Evolutionary conservation across 2,113 vertebrate genomes (phyloP).

Genomic region (Lichenostomus cassidix): DNA sequence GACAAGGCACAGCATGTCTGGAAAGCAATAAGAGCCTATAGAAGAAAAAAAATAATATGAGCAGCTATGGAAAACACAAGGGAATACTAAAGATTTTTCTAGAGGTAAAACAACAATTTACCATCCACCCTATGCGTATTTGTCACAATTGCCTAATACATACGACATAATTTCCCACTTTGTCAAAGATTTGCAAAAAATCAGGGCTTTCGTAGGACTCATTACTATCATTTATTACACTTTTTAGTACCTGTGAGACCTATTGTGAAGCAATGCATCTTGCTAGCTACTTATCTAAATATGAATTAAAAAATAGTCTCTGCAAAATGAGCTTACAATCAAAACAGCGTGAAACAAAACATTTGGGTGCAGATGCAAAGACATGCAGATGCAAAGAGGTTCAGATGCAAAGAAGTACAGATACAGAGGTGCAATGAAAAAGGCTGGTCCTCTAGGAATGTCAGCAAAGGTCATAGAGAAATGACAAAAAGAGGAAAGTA

Average conservation of each 20-base stretch:
- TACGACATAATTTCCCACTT: not conserved
- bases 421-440: not conserved
- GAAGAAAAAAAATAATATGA: conserved; percentile 55
- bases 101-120: not conserved
- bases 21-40: conserved; percentile 58
- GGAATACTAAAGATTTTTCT: conserved; percentile 11
- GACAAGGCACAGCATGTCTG: conserved; percentile 56
- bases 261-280: not conserved
- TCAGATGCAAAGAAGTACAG: not conserved
- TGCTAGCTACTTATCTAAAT: not conserved
- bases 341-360: not conserved
- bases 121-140: not conserved
- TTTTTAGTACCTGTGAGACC: not conserved
- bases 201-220: not conserved
- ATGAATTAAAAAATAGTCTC: not conserved
- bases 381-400: not conserved
- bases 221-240: not conserved
- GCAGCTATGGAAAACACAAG: conserved; percentile 41
- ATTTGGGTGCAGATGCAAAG: not conserved
- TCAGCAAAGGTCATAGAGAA: not conserved
- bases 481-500: not conserved
- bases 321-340: not conserved
- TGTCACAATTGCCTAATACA: not conserved
- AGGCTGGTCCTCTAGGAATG: not conserved
- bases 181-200: not conserved